Base-by-base conservation (phyloP, 2,888 invertebrate genomes). In the Netelia virgata region DNA sequence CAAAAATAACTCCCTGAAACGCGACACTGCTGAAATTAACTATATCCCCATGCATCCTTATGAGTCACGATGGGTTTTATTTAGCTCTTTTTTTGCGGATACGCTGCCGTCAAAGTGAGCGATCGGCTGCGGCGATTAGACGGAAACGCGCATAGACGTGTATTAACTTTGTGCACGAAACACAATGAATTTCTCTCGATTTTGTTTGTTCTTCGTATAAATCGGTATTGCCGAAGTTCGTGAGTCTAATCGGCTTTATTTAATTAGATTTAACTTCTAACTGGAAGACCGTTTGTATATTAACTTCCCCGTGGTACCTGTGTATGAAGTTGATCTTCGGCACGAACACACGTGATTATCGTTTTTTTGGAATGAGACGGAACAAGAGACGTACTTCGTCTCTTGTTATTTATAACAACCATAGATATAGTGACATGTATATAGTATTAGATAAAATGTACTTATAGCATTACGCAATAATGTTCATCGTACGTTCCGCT, bases 371-470 rank as follows among this genome's bases (percentile, higher is more conserved):
- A 50, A 57, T 36, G 1, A 61, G 16, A 18, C 18, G 11, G 6
- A 50, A 57, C 36, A 0, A 61, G 16, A 18, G 16, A 72, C 28
- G 53, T 64, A 59, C 74, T 57, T 72, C 14, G 82, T 64, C 55
- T 72, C 47, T 63, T 79, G 50, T 83, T 73, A 59, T 77, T 75
- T 74, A 64, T 73, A 78, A 77, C 16, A 74, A 28, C 23, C 69
- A 55, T 82, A 83, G 61, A 70, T 75, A 78, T 66, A 81, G 11
- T 61, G 59, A 73, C 75, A 75, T 85, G 78, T 86, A 84, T 78
- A 82, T 83, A 82, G 76, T 79, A 76, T 81, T 84, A 86, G 72
- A 79, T 79, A 85, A 78, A 72, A 36, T 72, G 83, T 86, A 85
- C 86, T 85, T 85, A 81, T 83, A 85, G 86, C 59, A 43, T 78